phyloP scores from a whole-genome alignment of 2,888 invertebrate species.

The Tachina fera region DNA sequence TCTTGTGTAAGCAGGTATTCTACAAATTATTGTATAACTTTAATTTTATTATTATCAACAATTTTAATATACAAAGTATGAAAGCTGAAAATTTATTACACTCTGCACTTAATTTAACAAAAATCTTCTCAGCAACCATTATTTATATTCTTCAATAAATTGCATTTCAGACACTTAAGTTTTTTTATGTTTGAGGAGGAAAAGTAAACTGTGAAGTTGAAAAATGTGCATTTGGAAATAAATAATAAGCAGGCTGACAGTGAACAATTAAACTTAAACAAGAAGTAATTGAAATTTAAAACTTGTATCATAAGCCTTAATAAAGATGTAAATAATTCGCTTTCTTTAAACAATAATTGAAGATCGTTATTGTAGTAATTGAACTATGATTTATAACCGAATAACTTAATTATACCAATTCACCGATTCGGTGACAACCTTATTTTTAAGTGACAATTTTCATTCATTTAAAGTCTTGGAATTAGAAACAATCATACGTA shows the following conservation, averaged over 20 bases:
- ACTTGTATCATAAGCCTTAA: neutral
- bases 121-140: constrained; percentile 5
- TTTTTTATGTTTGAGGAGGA: constrained; percentile 23
- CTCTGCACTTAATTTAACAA: constrained; percentile 52
- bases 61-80: constrained; percentile 34
- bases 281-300: neutral
- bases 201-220: constrained; percentile 21
- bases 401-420: no score
- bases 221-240: constrained; percentile 8
- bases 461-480: no score
- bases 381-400: no score
- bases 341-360: no score
- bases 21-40: neutral
- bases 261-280: neutral
- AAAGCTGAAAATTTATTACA: constrained; percentile 56
- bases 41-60: constrained; percentile 5
- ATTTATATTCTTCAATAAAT: constrained; percentile 34
- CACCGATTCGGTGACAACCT: no score
- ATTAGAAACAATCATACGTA: no score
- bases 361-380: no score
- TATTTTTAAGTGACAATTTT: no score
- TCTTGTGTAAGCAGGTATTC: neutral
- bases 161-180: constrained; percentile 24
- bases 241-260: neutral
- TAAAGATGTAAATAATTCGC: no score